Base-by-base conservation (phyloP, 2,888 invertebrate species). In the Slavum lentiscoides region DNA sequence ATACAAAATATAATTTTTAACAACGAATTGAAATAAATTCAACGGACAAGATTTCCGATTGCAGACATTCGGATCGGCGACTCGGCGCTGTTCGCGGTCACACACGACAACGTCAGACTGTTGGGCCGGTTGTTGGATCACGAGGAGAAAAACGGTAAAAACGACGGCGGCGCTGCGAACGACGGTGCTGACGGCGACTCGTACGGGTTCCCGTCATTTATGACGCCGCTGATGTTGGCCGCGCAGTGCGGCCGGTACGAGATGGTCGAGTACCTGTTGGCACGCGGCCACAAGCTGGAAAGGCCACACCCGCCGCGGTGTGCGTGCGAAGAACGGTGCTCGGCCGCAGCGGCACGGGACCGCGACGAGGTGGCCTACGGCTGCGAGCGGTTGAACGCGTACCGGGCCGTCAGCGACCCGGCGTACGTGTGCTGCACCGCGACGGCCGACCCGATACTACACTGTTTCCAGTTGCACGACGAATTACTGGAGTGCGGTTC, bases 161-260 rank as follows among this genome's bases (percentile, higher is more conserved):
- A 9, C 17, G 23, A 4, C 37, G 23, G 17, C 43, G 70, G 3
- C 58, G n/a, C n/a, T n/a, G n/a, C n/a, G n/a, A n/a, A n/a, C n/a
- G n/a, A n/a, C n/a, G n/a, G n/a, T n/a, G n/a, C n/a, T n/a, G n/a
- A 13, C 11, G 13, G 2, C 17, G 53, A 61, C n/a, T 69, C 74
- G 49, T 61, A 82, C 17, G 74, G 59, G 74, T 74, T 72, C 15
- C 66, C 74, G 30, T 4, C 9, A 21, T 67, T 37, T 53, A 67
- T 74, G 59, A 74, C 68, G n/a, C 74, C 81, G 19, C 49, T 82
- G 59, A 21, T 68, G 74, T 37, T 82, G 73, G 81, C 81, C n/a
- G 62, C 81, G 30, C 74, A 74, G 39, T 74, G 68, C 9, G 74
- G 81, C 21, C 68, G 53, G 3, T 74, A 74, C 49, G 81, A 82